Percentiles rank a stretch among this genome's conserved stretches.
phyloP scores from a whole-genome alignment of 35 echinoderm and acorn worm species.

The Holothuria glaberrima region DNA sequence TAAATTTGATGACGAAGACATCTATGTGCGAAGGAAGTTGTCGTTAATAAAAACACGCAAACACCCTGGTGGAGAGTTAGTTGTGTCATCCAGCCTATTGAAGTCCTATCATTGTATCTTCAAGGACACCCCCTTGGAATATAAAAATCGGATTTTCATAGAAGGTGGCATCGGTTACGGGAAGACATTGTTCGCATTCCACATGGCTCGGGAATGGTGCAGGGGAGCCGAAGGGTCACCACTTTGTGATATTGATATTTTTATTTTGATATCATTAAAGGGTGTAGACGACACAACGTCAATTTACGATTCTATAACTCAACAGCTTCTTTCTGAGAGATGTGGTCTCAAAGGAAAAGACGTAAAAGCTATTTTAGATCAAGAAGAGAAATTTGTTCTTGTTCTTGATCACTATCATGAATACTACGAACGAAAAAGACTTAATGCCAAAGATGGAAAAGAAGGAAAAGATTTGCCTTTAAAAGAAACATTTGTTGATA shows the following conservation, averaged over 20 bases:
- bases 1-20: not conserved
- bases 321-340: conserved; percentile 17
- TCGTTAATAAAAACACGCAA: not conserved
- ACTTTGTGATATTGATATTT: conserved; percentile 10
- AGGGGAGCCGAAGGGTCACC: not conserved
- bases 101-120: conserved; percentile 16
- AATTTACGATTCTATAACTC: not conserved
- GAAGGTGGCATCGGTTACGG: conserved; percentile 31
- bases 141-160: conserved; percentile 13
- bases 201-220: conserved; percentile 25
- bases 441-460: no score
- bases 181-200: conserved; percentile 5
- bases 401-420: conserved; percentile 45
- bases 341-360: not conserved
- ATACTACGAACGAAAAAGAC: conserved; percentile 5
- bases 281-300: conserved; percentile 8
- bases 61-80: conserved; percentile 1
- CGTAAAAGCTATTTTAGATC: not conserved
- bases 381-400: conserved; percentile 9
- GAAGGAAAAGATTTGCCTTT: not conserved
- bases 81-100: not conserved
- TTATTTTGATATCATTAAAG: conserved; percentile 27
- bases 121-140: not conserved
- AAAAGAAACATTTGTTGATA: conserved; percentile 14
- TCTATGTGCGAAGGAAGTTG: not conserved